Percentiles rank a stretch among this genome's conserved stretches.
These are phyloP conservation scores for Scophthalmus maximus DNA, from an alignment of 2,113 vertebrate genomes.

Conservation along the genomic window DNA sequence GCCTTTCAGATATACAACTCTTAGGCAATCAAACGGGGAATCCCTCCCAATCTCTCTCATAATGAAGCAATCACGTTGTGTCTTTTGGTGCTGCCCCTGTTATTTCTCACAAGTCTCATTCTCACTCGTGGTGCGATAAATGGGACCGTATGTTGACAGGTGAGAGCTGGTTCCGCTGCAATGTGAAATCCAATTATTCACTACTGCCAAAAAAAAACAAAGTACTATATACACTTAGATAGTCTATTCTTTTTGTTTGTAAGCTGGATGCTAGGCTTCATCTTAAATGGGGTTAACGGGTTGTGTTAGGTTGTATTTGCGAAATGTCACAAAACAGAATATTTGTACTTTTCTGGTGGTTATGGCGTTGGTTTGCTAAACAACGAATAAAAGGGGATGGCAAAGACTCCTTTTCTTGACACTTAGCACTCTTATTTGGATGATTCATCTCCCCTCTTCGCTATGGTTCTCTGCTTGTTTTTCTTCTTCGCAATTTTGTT, in stretches of 20 bases:
- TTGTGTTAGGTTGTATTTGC: neutral
- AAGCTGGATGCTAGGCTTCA: neutral
- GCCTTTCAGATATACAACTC: neutral
- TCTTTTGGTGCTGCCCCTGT: slow-evolving; percentile 17
- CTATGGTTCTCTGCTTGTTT: neutral
- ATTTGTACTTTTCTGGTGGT: slow-evolving; percentile 1
- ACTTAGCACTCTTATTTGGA: slow-evolving; percentile 12
- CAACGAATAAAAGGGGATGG: neutral
- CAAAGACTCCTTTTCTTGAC: slow-evolving; percentile 2
- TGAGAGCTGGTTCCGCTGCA: slow-evolving; percentile 49
- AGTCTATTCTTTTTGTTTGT: slow-evolving; percentile 1
- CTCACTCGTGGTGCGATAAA: slow-evolving; percentile 30
- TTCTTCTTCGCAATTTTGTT: slow-evolving; percentile 9
- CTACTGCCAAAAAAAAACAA: slow-evolving; percentile 36
- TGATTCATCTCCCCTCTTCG: slow-evolving; percentile 17
- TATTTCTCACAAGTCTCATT: slow-evolving; percentile 35
- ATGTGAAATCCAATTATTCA: slow-evolving; percentile 56
- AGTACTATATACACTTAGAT: slow-evolving; percentile 8
- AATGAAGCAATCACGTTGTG: slow-evolving; percentile 26
- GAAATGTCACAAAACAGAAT: slow-evolving; percentile 5
- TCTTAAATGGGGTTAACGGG: slow-evolving; percentile 8
- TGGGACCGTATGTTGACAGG: slow-evolving; percentile 39
- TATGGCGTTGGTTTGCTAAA: slow-evolving; percentile 10
- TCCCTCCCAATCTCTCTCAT: neutral
- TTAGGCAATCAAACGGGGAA: slow-evolving; percentile 4